Base-by-base conservation (phyloP, 2,888 invertebrate species). In the Ennomos fuscantarius region DNA sequence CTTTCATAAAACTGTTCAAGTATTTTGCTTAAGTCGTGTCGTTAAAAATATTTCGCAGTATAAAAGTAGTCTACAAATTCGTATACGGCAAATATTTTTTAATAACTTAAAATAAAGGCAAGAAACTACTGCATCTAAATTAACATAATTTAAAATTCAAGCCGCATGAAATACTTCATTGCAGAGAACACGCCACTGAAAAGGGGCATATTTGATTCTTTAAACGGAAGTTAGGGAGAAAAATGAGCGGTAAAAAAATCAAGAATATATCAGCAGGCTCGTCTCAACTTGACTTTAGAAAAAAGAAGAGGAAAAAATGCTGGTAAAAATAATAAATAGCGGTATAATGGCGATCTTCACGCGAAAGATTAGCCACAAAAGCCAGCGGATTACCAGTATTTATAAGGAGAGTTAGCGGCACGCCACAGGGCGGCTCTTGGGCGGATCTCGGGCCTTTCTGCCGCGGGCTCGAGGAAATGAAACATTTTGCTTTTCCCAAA, bases 361-460 rank as follows among this genome's bases (percentile, higher is more conserved):
- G 89, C 86, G 81, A 87, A 89, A 89, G 91, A 91, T 92, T 92
- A 92, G 90, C 88, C 84, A 84, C 87, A 86, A 86, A 89, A 90
- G 89, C 89, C 84, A 79, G 77, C 75, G 86, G 88, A 86, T 91
- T 91, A 89, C 84, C 83, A 91, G 89, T 92, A 89, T 91, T 90
- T 91, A 89, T 90, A 91, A 89, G 87, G 81, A 87, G 87, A 81
- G 86, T 86, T 86, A 86, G 82, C 84, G 81, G 82, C 83, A 82
- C 82, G 87, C 85, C 83, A 83, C 79, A 74, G 76, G 80, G 78
- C 76, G 81, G 71, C 74, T 73, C 72, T 72, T 66, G 63, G 68
- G 69, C 76, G 82, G 71, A 74, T 73, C 73, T 72, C 67, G 66
- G 67, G 69, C 72, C 68, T 69, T 74, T 77, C 71, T 68, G 71